Base-by-base conservation (phyloP, 2,113 vertebrate genomes). In the Rhea pennata region DNA sequence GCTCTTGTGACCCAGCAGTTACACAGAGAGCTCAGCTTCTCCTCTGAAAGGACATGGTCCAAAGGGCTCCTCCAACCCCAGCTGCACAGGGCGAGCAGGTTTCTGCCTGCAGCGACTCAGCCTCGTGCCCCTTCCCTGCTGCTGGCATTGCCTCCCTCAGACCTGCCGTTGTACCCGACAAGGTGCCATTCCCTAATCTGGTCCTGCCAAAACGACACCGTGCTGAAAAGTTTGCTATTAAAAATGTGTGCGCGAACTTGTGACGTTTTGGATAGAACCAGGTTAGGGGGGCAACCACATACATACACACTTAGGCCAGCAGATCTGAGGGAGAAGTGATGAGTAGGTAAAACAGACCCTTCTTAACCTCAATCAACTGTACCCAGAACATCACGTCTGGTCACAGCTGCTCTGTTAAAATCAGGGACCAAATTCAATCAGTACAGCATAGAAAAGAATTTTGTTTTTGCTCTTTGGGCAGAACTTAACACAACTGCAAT, bases 261-360 rank as follows among this genome's bases (percentile, higher is more conserved):
- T 15, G 59, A 40, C 22, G 31, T 40, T 54, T 94, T 12, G 53
- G 50, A 53, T 51, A 90, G 83, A 90, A 5, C 20, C 6, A 1
- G 29, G 29, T 27, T 23, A 78, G 23, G 12, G 33, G 85, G 65
- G 46, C 26, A 64, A 46, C 39, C 5, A 40, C 23, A 17, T 0
- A 40, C 23, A 17, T 0, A 0, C 26, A 23, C 22, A 13, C 9
- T 10, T 15, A 62, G 2, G 3, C 5, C 75, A 66, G 86, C 27
- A 62, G 67, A 26, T 0, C 69, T 6, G 14, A 70, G 36, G 5
- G 23, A 31, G 16, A 33, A 58, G 56, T 10, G 15, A 56, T 5
- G 33, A 94, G 74, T 64, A 9, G 11, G 44, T 3, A 10, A 29
- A 14, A 46, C 39, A 36, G 81, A 58, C 11, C 10, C 21, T 8